Evolutionary conservation across 2,888 invertebrate genomes (phyloP).

Genomic region (Lamproptera curius): DNA sequence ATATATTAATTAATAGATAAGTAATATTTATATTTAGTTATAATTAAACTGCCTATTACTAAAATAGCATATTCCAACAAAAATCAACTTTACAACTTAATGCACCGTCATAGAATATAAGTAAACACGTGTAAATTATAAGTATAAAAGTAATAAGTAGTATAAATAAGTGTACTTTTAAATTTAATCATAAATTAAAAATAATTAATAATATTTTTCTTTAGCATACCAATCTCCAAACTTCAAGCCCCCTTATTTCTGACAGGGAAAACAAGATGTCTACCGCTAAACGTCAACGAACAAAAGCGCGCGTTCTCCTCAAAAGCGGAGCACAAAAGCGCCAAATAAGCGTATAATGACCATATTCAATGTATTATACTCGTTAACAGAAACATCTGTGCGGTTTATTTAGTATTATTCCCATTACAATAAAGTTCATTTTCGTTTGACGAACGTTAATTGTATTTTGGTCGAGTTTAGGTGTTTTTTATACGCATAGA

Average conservation of each 20-base stretch:
- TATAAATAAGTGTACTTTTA: too few species aligned
- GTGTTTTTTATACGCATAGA: constrained; percentile 38
- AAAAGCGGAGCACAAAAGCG: constrained; percentile 49
- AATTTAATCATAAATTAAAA: too few species aligned
- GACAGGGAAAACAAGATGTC: constrained; percentile 65
- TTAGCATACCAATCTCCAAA: constrained; percentile 38
- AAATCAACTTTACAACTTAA: too few species aligned
- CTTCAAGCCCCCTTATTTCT: constrained; percentile 37
- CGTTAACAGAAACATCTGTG: constrained; percentile 28
- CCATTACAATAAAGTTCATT: constrained; percentile 7
- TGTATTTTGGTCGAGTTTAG: constrained; percentile 7
- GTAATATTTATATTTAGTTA: too few species aligned
- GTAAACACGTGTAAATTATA: too few species aligned
- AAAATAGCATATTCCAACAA: too few species aligned
- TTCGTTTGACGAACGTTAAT: background rate
- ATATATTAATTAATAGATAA: too few species aligned
- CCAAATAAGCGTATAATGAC: constrained; percentile 73
- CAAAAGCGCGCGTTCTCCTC: constrained; percentile 48
- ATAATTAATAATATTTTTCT: too few species aligned
- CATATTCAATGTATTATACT: constrained; percentile 57
- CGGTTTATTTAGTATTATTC: constrained; percentile 20
- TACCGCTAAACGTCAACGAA: constrained; percentile 59
- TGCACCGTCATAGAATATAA: too few species aligned
- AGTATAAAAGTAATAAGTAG: too few species aligned
- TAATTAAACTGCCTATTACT: too few species aligned